Conservation (phyloP, 2,797 vertebrate genomes). For the Columba guinea region DNA sequence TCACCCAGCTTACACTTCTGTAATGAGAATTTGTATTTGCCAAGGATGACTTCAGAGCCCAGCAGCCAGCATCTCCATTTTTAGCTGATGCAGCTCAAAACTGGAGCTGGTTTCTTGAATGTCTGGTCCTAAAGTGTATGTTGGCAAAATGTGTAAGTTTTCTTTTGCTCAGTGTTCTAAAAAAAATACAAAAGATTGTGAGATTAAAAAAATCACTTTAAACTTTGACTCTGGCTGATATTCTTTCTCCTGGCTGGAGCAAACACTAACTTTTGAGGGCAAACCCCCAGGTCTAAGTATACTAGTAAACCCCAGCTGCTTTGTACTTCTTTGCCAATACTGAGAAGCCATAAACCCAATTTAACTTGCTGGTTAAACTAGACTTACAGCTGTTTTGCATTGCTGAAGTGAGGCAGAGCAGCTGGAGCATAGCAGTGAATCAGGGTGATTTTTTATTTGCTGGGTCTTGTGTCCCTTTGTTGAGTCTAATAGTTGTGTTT, state of each 20-base stretch:
- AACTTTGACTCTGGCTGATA: neutral
- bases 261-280: neutral
- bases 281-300: neutral
- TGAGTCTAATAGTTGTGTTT: neutral
- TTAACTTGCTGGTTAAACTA: constrained; percentile 51
- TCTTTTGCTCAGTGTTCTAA: neutral
- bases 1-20: neutral
- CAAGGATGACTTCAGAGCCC: neutral
- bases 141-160: neutral
- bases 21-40: neutral
- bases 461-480: neutral
- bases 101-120: neutral
- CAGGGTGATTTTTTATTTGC: neutral
- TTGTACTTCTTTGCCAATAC: constrained; percentile 47
- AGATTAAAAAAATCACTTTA: neutral
- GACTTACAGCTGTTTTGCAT: constrained; percentile 56
- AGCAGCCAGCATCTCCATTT: neutral
- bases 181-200: neutral
- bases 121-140: neutral
- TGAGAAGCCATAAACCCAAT: constrained; percentile 39
- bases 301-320: constrained; percentile 42
- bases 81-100: neutral
- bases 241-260: neutral
- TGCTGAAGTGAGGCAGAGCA: constrained; percentile 29
- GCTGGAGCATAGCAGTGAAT: constrained; percentile 24